These are phyloP conservation scores for Serranus cabrilla DNA, from an alignment of 2,797 vertebrate genomes.

Conservation along the genomic window DNA sequence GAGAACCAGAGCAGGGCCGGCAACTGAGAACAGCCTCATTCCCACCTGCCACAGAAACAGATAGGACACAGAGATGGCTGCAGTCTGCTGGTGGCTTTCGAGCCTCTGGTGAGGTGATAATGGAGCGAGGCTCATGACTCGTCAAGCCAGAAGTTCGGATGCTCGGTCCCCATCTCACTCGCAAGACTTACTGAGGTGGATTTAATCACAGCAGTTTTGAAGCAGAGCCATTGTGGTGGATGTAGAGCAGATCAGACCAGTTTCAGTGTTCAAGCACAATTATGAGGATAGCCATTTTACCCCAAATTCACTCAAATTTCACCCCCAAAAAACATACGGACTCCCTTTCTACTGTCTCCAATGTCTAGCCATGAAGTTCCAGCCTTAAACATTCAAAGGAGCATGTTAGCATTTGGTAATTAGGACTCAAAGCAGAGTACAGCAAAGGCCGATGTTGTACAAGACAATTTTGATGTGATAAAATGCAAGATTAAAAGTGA, in stretches of 20 bases:
- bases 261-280: neutral
- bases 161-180: conserved; percentile 42
- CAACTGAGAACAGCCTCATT: conserved; percentile 83
- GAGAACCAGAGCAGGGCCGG: conserved; percentile 51
- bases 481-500: neutral
- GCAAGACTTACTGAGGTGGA: conserved; percentile 42
- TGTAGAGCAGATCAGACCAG: conserved; percentile 1
- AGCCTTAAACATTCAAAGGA: too few relatives aligned
- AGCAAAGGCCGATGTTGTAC: neutral
- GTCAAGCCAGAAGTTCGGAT: conserved; percentile 61
- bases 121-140: conserved; percentile 62
- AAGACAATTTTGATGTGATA: neutral
- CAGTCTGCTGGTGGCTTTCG: conserved; percentile 50
- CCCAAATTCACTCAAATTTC: neutral
- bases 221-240: neutral
- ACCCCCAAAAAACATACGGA: too few relatives aligned
- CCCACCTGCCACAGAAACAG: conserved; percentile 82
- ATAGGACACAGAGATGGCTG: conserved; percentile 76
- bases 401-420: neutral
- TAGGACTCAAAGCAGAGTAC: neutral
- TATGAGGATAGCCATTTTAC: conserved; percentile 7
- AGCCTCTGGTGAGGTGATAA: conserved; percentile 68
- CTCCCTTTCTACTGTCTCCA: neutral
- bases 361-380: neutral
- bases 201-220: conserved; percentile 51